Conservation (phyloP, 2,113 vertebrate species). For the Vidua chalybeata region DNA sequence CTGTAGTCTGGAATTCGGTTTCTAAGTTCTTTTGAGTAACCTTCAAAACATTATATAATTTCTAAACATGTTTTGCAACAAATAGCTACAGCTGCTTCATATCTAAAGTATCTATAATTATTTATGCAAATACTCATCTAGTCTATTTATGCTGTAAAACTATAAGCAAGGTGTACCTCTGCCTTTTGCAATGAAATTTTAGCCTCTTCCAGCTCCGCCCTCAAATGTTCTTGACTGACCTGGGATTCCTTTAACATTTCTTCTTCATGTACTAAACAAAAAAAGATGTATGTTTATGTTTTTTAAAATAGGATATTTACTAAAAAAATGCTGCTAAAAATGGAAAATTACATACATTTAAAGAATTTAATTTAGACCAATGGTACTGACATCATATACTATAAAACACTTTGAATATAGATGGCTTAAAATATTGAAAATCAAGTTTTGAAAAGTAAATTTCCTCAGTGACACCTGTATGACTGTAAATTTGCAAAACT, state of each 20-base stretch:
- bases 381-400: neutral
- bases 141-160: neutral
- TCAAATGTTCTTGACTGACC: conserved; percentile 72
- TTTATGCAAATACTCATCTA: neutral
- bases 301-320: neutral
- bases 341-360: neutral
- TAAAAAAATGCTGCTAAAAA: neutral
- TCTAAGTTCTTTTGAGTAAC: conserved; percentile 67
- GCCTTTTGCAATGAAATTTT: conserved; percentile 75
- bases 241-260: conserved; percentile 77
- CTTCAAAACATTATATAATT: conserved; percentile 51
- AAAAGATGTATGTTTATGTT: neutral
- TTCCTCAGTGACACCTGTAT: neutral
- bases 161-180: conserved; percentile 72
- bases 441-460: neutral
- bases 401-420: neutral
- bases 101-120: neutral
- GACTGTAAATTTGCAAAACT: neutral
- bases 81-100: neutral
- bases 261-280: conserved; percentile 74
- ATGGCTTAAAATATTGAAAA: neutral
- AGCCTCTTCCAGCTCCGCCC: conserved; percentile 75
- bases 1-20: conserved; percentile 72
- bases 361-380: neutral
- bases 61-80: neutral